A percentile compares a stretch with the other conserved stretches of the same genome.
phyloP scores from a whole-genome alignment of 2,113 vertebrate genomes.

The Steatornis caripensis region DNA sequence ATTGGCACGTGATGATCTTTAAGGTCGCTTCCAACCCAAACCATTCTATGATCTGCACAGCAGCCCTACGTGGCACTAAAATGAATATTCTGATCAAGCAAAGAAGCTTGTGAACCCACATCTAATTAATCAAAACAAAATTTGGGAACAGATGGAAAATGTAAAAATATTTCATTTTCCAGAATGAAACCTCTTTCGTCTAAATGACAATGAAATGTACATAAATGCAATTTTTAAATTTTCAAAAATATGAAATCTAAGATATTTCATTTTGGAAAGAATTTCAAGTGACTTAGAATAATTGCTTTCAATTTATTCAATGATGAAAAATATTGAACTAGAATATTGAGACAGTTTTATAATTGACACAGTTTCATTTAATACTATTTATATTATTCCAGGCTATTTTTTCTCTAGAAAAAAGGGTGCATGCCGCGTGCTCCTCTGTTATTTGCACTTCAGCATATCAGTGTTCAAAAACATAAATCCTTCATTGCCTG shows the following conservation, averaged over 20 bases:
- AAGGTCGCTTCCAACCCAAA: no score
- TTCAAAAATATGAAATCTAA: neutral
- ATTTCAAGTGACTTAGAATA: neutral
- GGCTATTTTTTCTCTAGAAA: neutral
- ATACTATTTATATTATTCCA: neutral
- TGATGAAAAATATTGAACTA: neutral
- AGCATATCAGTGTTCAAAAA: neutral
- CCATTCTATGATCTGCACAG: no score
- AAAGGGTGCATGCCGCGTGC: accelerated
- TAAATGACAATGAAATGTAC: neutral
- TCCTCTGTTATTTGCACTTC: neutral
- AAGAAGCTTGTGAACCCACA: neutral
- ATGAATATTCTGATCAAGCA: neutral
- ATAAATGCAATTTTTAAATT: neutral
- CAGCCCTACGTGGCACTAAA: accelerated
- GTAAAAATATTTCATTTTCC: neutral
- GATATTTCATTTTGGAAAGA: neutral
- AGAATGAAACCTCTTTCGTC: neutral
- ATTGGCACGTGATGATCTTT: no score
- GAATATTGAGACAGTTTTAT: neutral
- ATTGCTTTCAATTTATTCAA: neutral
- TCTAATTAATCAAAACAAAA: accelerated
- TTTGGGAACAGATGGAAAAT: neutral
- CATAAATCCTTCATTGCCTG: neutral
- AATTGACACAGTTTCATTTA: neutral